Evolutionary conservation across 2,888 invertebrate genomes (phyloP), one percentile per base, ranked within the genome.

Genomic region (Crematogaster levior): DNA sequence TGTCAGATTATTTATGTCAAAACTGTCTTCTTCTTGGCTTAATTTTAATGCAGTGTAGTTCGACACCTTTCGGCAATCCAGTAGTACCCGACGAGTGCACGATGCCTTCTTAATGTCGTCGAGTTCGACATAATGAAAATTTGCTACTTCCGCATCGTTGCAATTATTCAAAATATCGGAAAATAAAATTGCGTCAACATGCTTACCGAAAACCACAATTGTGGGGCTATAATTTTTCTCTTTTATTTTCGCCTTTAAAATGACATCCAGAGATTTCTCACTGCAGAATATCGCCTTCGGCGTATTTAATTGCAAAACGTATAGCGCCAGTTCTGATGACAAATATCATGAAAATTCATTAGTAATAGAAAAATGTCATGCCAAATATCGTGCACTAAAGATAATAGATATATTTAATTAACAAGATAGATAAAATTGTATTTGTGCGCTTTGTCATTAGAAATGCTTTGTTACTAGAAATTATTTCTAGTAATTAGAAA

Each of bases 21-120:
- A 34, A 0, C 3, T 27, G 2, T n/a, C n/a, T n/a, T 10, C 65
- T 53, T 56, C 27, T 0, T 53, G 21, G 24, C 86, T 18, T 0
- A 43, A 1, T 1, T 61, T 27, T 12, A 90, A 51, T 2, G 93
- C 10, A 5, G 86, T 43, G 12, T 2, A 93, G 58, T 4, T 91
- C 85, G 3, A 91, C 91, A 1, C 91, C 92, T 40, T 94, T 94
- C 0, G 94, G 92, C 1, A 90, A 30, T 0, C 93, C 94, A 0
- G 93, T 93, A 0, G 92, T 93, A 0, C 94, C 94, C 0, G 93
- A 94, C 0, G 94, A 92, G 58, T 91, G 93, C 1, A 93, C 24
- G 3, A 94, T 89, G 4, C 89, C 12, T 89, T 79, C 0, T 83
- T 74, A 0, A 81, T 53, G 43, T 86, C 70, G 1, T 84, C n/a